Base-by-base conservation (phyloP, 2,888 invertebrate genomes). In the Camponotus fellah region DNA sequence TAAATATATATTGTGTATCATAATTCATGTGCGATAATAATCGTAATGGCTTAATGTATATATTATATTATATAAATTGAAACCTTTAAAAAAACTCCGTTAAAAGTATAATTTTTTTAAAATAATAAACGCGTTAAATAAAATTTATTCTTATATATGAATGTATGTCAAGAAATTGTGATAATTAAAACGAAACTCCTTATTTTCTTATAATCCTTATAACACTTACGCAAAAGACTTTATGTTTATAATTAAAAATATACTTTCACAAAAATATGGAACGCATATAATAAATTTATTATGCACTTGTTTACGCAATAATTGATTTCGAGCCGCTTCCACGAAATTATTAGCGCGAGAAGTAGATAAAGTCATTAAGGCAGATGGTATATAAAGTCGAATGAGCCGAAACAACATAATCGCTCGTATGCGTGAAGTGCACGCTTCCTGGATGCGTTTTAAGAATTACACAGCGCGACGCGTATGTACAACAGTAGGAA, bases 341-440 rank as follows among this genome's bases (percentile, higher is more conserved):
- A 66, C 76, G 17, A 21, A 43, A 71, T 79, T 60, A 69, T 40
- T 46, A 58, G 46, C 43, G 43, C 71, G 43, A 71, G 60, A 71
- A 43, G 58, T 58, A 79, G 58, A 79, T 71, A 46, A 71, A 79
- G 71, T 71, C 71, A 71, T 79, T 79, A 79, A 60, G 34, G 12
- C 46, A 71, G 56, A 56, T 58, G 43, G 58, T 69, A 43, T 12
- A 37, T 60, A 60, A 46, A 37, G 60, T 46, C 60, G 71, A 79
- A 69, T 46, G 79, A 79, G 71, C 71, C 71, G 79, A 71, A 71
- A 79, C 79, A 79, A 79, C 71, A 49, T 79, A 79, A 79, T 79
- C 60, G 60, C 34, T 69, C 10, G 46, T 21, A 69, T 79, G 58
- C 43, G 69, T 46, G 69, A 69, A 69, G 46, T 6, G 77, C 56